A percentile compares a stretch with the other conserved stretches of the same genome.
Evolutionary conservation across 2,888 invertebrate genomes (phyloP).

Genomic region (Dryocosmus kuriphilus): DNA sequence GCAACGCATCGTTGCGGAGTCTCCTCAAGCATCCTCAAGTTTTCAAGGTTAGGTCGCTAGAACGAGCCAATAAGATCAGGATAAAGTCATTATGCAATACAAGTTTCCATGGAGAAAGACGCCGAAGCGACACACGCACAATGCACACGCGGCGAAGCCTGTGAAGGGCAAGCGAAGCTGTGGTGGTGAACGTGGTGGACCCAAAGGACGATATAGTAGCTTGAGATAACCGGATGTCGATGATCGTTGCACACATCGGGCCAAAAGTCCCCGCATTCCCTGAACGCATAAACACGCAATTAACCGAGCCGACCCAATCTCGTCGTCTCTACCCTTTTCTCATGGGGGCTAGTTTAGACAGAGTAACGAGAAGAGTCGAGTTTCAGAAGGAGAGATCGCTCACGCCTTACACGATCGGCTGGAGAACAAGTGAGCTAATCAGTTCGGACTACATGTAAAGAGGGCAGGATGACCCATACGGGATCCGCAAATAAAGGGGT

Average conservation of each 20-base stretch:
- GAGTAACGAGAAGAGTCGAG: constrained; percentile 8
- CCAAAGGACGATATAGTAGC: not conserved
- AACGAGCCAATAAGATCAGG: constrained; percentile 49
- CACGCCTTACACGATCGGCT: constrained; percentile 16
- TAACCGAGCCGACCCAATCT: not conserved
- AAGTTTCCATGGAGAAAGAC: constrained; percentile 9
- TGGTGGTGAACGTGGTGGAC: not conserved
- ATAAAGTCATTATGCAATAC: constrained; percentile 60
- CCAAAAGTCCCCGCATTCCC: not conserved
- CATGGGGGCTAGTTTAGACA: constrained; percentile 25
- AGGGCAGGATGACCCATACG: not conserved
- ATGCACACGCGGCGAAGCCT: not conserved
- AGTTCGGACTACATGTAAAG: not conserved
- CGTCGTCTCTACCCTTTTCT: not conserved
- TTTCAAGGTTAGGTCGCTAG: not conserved
- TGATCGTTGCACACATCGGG: not conserved
- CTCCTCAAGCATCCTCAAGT: constrained; percentile 3
- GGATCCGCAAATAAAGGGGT: not conserved
- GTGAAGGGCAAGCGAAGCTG: not conserved
- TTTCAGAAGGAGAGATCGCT: constrained; percentile 14
- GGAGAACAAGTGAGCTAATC: not conserved
- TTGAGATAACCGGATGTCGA: not conserved
- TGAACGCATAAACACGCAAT: constrained; percentile 17
- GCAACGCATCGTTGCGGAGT: not conserved
- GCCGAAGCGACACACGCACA: not conserved